Conservation (phyloP, 2,113 vertebrate genomes). For the Phylloscopus trochiloides region DNA sequence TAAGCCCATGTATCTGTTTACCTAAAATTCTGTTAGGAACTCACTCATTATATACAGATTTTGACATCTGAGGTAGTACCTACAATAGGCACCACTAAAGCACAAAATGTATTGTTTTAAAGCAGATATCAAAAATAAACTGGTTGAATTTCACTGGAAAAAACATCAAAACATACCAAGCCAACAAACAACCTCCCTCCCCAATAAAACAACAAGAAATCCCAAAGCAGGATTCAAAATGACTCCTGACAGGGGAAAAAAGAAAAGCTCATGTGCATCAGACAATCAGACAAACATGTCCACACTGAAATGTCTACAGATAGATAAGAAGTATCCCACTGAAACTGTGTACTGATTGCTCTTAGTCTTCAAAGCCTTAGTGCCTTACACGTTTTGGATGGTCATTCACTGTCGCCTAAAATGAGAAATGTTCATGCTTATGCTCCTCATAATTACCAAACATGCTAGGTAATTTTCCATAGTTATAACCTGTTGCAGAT, state of each 20-base stretch:
- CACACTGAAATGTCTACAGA: not conserved
- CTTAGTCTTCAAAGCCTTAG: not conserved
- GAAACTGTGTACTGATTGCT: not conserved
- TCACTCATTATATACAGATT: not conserved
- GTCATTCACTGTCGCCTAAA: not conserved
- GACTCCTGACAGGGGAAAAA: not conserved
- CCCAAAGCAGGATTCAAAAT: not conserved
- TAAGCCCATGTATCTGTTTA: not conserved
- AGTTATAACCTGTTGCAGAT: not conserved
- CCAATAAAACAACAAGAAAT: not conserved
- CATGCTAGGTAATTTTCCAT: not conserved
- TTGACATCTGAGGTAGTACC: not conserved
- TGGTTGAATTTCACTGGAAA: not conserved
- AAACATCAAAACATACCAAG: not conserved
- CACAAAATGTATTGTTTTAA: not conserved
- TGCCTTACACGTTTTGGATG: not conserved
- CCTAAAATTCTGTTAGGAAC: not conserved
- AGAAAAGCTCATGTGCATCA: not conserved
- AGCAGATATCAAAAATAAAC: not conserved
- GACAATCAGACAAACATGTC: not conserved
- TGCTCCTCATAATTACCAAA: not conserved
- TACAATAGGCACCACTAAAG: not conserved
- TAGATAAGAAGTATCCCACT: not conserved
- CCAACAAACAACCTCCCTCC: fast-evolving
- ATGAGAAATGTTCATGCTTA: not conserved